Evolutionary conservation across 2,797 vertebrate genomes (phyloP).

Genomic region (Sebastes jordani): DNA sequence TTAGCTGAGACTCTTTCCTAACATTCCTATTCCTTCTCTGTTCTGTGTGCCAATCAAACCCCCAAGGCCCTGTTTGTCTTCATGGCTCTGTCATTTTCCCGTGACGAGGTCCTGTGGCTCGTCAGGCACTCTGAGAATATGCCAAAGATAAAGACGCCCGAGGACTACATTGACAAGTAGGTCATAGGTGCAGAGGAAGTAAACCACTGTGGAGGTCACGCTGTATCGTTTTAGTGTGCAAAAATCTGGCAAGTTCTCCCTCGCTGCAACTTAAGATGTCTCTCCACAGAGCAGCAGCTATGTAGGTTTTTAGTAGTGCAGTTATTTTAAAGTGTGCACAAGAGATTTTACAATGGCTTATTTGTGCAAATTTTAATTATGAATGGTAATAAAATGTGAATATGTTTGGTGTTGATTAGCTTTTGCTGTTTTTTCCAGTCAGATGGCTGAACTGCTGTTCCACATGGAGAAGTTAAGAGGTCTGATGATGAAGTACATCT

Average conservation of each 20-base stretch:
- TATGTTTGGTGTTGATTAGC: background rate
- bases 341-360: background rate
- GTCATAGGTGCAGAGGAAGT: conserved; percentile 40
- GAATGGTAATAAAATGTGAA: background rate
- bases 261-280: background rate
- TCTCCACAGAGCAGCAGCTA: background rate
- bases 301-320: background rate
- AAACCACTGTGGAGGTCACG: background rate
- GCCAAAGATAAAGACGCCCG: conserved; percentile 89
- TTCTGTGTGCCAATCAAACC: conserved; percentile 40
- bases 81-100: conserved; percentile 92
- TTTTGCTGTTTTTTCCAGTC: conserved; percentile 69
- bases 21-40: background rate
- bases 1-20: background rate
- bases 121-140: conserved; percentile 90
- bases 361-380: background rate
- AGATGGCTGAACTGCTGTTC: conserved; percentile 89
- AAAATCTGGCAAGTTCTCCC: background rate
- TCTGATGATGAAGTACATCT: conserved; percentile 74
- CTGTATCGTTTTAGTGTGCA: background rate
- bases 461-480: conserved; percentile 85
- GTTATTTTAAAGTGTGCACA: background rate
- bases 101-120: conserved; percentile 92
- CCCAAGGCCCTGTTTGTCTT: conserved; percentile 87
- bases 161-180: conserved; percentile 90